Conservation (phyloP, 2,113 vertebrate genomes). For the Spheniscus mendiculus region DNA sequence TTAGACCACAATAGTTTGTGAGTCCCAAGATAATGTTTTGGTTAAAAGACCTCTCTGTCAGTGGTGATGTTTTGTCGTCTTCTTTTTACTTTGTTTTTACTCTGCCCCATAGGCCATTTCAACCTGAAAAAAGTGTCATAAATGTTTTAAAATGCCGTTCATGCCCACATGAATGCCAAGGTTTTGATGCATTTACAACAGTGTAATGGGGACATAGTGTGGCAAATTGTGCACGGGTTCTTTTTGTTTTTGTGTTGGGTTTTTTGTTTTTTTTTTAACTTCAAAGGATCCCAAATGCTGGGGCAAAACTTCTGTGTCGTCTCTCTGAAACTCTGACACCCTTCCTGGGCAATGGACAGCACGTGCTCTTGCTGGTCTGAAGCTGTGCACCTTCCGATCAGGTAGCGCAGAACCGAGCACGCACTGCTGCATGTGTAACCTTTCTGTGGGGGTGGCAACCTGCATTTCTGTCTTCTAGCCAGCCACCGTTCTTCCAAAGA, state of each 20-base stretch:
- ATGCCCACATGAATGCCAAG: not conserved
- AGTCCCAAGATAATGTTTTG: not conserved
- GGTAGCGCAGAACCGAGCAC: not conserved
- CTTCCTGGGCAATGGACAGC: not conserved
- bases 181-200: not conserved
- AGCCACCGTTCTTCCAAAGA: not conserved
- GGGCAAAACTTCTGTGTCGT: not conserved
- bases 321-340: not conserved
- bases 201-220: not conserved
- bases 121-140: not conserved
- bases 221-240: not conserved
- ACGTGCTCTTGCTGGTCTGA: not conserved
- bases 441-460: not conserved
- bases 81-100: not conserved
- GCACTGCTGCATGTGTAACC: rapidly evolving
- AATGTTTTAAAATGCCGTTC: not conserved
- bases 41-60: not conserved
- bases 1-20: not conserved
- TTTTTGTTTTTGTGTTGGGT: not conserved
- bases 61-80: not conserved
- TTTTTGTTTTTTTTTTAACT: not conserved
- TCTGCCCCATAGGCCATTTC: not conserved
- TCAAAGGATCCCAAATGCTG: not conserved
- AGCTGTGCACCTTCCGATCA: not conserved
- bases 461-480: not conserved